Evolutionary conservation across 1,140 invertebrate genomes (phyloP).

Genomic region (Micrasema longulum): DNA sequence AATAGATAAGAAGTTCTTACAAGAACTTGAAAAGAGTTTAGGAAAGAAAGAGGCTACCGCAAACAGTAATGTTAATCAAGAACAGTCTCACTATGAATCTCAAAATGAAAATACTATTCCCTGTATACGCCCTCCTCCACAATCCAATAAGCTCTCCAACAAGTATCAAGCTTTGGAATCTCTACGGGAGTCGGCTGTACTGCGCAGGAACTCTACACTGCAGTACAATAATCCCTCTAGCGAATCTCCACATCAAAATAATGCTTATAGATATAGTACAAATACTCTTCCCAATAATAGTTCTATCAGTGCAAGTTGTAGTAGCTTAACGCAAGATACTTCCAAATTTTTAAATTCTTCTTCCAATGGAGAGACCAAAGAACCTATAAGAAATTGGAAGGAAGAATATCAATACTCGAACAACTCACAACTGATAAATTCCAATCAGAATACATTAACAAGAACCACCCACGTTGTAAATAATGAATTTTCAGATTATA

Average conservation of each 20-base stretch:
- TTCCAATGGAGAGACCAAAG: slow-evolving; percentile 40
- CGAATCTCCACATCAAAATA: slow-evolving; percentile 37
- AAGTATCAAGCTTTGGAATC: slow-evolving; percentile 50
- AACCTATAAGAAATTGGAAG: slow-evolving; percentile 40
- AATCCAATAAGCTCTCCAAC: slow-evolving; percentile 49
- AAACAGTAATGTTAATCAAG: slow-evolving; percentile 49
- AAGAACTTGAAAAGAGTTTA: slow-evolving; percentile 52
- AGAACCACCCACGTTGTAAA: slow-evolving; percentile 1
- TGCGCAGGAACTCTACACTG: slow-evolving; percentile 29
- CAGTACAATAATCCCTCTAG: slow-evolving; percentile 14
- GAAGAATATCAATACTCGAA: slow-evolving; percentile 36
- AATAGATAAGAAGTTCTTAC: slow-evolving; percentile 52
- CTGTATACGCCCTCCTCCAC: slow-evolving; percentile 38
- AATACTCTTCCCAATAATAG: slow-evolving; percentile 38
- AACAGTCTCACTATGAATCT: slow-evolving; percentile 11
- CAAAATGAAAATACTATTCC: slow-evolving; percentile 35
- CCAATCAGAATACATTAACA: slow-evolving; percentile 25
- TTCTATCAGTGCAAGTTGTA: slow-evolving; percentile 32
- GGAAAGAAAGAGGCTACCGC: slow-evolving; percentile 52
- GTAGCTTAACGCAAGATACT: slow-evolving; percentile 28
- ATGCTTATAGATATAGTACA: slow-evolving; percentile 45
- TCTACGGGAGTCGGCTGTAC: slow-evolving; percentile 33
- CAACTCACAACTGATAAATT: slow-evolving; percentile 15
- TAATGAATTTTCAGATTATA: slow-evolving; percentile 16
- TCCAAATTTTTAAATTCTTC: slow-evolving; percentile 40